Evolutionary conservation across 2,888 invertebrate genomes (phyloP), one percentile per base, ranked within the genome.

Genomic region (Diaperis boleti): DNA sequence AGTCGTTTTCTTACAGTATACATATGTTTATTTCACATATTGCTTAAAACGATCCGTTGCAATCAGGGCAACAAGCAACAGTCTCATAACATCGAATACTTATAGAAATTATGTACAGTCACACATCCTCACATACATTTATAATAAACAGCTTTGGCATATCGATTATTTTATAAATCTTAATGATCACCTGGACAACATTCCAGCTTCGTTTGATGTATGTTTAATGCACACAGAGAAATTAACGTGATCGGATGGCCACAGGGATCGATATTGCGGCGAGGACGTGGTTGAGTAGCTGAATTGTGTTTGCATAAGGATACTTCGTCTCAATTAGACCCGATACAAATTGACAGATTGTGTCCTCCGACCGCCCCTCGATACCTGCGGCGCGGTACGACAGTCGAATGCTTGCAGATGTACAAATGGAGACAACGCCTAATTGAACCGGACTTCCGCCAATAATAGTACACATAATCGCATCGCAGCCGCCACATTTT

Each of bases 41-140:
- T 78, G 77, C 77, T 76, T 76, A 71, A 74, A 76, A 76, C 69
- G 67, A 59, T 71, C 69, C 62, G 71, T 72, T 68, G 72, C 70
- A 60, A 35, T 63, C 59, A 62, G 63, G 68, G 78, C 78, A 79
- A 79, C 77, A 79, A 81, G 80, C 79, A 81, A 79, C 80, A 81
- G 79, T 80, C 80, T 81, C 79, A 75, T 80, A 81, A 81, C 81
- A 81, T 81, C 76, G 76, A 81, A 78, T 80, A 78, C 76, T 79
- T 79, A 77, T 70, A 68, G 45, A 66, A 71, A 67, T 72, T 74
- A 75, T 74, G 67, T 76, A 76, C 72, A 74, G 56, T 68, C 72
- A 71, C 67, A 71, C 72, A 71, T 71, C 50, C 68, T 68, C 59
- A 59, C 72, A 71, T 69, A 74, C 73, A 72, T 70, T 71, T 67